phyloP scores from a whole-genome alignment of 2,113 vertebrate species.

The Dipodomys stephensi region DNA sequence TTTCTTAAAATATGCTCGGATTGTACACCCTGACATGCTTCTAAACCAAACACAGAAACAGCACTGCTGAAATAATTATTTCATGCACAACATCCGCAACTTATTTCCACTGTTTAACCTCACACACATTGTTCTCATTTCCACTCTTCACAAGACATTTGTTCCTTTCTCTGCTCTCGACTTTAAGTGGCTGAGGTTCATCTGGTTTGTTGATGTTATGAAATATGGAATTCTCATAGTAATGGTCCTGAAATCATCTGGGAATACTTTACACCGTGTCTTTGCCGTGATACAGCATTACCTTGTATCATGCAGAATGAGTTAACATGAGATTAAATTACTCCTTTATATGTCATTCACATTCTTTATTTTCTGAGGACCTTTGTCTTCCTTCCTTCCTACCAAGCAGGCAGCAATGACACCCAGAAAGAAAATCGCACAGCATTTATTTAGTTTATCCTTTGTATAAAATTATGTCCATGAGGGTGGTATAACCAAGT shows the following conservation, averaged over 20 bases:
- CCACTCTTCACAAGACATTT: conserved; percentile 87
- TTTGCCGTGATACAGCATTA: conserved; percentile 84
- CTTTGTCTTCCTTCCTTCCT: conserved; percentile 79
- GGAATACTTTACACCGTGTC: conserved; percentile 89
- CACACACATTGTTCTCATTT: conserved; percentile 89
- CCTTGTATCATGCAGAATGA: conserved; percentile 84
- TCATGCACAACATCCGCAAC: conserved; percentile 74
- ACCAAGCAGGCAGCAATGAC: conserved; percentile 75
- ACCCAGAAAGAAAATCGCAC: conserved; percentile 43
- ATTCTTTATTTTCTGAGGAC: conserved; percentile 75
- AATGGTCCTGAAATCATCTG: conserved; percentile 87
- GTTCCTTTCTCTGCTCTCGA: conserved; percentile 85
- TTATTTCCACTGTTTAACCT: conserved; percentile 86
- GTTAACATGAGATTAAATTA: conserved; percentile 90
- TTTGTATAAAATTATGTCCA: conserved; percentile 70
- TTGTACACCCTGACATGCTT: conserved; percentile 77
- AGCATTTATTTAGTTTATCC: conserved; percentile 63
- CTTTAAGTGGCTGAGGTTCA: conserved; percentile 84
- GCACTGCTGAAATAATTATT: conserved; percentile 83
- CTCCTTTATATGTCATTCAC: conserved; percentile 84
- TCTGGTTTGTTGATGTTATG: conserved; percentile 88
- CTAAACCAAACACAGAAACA: conserved; percentile 79
- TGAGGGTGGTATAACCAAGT: neutral
- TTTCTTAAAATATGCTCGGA: conserved; percentile 76
- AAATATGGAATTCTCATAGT: conserved; percentile 88